Evolutionary conservation across 2,888 invertebrate species (phyloP).

Genomic region (Tenthredo livida): DNA sequence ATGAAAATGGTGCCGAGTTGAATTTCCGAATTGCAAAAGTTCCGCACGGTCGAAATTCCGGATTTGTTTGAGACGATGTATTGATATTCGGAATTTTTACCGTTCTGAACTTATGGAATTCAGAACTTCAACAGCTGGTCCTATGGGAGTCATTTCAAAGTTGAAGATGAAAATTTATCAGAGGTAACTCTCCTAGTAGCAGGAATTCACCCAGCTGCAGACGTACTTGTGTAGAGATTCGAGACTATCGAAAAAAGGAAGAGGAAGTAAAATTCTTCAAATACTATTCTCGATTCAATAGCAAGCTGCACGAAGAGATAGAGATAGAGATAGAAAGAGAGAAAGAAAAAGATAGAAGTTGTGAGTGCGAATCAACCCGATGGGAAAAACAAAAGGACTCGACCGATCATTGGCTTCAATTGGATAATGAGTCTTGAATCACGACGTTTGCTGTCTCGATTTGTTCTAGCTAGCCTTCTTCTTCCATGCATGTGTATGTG

Average conservation of each 20-base stretch:
- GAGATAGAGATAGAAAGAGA: neutral
- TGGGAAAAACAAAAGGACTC: constrained; percentile 33
- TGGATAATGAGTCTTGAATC: constrained; percentile 75
- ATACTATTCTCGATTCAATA: neutral
- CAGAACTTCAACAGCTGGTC: too few relatives aligned
- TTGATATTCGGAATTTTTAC: too few relatives aligned
- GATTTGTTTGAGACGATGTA: too few relatives aligned
- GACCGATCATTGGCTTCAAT: constrained; percentile 71
- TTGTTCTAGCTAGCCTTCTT: constrained; percentile 5
- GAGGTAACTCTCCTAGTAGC: too few relatives aligned
- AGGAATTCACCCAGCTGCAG: neutral
- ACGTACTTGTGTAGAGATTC: too few relatives aligned
- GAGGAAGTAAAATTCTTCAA: too few relatives aligned
- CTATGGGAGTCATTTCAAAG: too few relatives aligned
- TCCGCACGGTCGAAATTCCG: too few relatives aligned
- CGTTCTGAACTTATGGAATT: too few relatives aligned
- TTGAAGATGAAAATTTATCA: too few relatives aligned
- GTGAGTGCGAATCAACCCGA: constrained; percentile 13
- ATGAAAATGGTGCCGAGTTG: neutral
- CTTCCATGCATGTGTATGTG: neutral
- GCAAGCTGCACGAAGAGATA: neutral
- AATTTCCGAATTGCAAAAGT: neutral
- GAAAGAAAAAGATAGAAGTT: constrained; percentile 8
- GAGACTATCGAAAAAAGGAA: too few relatives aligned
- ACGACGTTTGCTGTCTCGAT: constrained; percentile 59